Percentiles rank a stretch among this genome's conserved stretches.
Evolutionary conservation across 2,113 vertebrate genomes (phyloP).

Genomic region (Peromyscus polionotus): DNA sequence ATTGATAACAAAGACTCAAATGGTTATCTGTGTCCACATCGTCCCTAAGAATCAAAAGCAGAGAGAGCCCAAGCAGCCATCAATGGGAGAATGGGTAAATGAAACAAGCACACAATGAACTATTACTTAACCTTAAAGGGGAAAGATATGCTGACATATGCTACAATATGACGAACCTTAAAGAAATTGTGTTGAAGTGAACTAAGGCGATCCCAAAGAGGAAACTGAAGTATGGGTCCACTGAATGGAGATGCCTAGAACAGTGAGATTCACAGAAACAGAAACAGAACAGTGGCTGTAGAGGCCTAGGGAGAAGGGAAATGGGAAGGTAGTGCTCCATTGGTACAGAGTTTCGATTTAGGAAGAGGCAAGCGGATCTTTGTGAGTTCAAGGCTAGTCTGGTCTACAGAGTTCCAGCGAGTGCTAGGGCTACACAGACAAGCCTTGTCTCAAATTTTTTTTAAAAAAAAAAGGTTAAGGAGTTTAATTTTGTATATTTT

Average conservation of each 20-base stretch:
- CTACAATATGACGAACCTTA: background rate
- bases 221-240: background rate
- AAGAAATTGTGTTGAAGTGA: background rate
- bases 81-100: background rate
- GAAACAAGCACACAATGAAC: background rate
- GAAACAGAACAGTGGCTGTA: background rate
- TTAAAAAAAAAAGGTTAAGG: background rate
- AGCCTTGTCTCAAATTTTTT: too few species aligned
- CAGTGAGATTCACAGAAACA: background rate
- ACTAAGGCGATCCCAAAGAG: background rate
- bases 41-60: background rate
- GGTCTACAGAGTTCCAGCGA: too few species aligned
- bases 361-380: background rate
- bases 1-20: background rate
- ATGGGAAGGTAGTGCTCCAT: background rate
- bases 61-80: background rate
- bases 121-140: background rate
- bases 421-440: too few species aligned
- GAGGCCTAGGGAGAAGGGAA: background rate
- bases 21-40: background rate
- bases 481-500: background rate
- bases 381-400: too few species aligned
- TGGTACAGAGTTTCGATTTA: background rate
- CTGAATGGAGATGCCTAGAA: background rate
- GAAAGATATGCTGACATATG: background rate